phyloP scores from a whole-genome alignment of 2,797 vertebrate species.

The Tapirus indicus region DNA sequence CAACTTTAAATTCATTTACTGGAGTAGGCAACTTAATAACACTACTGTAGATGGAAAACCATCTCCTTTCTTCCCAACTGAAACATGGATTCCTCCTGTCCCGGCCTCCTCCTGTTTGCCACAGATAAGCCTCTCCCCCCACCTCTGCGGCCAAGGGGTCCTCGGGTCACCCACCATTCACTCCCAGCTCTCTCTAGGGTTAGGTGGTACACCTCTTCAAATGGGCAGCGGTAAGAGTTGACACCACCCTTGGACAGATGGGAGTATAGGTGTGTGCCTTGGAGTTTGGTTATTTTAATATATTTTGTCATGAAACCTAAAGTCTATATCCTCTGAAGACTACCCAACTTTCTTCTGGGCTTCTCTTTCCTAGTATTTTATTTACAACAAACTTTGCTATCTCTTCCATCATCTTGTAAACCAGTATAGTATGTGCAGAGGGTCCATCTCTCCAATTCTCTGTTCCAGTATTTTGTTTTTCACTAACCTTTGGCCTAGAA shows the following conservation, averaged over 20 bases:
- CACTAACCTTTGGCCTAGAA: conserved; percentile 74
- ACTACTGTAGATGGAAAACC: background rate
- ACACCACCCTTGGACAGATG: too few species aligned
- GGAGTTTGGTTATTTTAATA: background rate
- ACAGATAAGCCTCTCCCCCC: background rate
- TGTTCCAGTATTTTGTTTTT: conserved; percentile 78
- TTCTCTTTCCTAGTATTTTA: background rate
- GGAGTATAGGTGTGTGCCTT: background rate
- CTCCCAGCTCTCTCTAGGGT: background rate
- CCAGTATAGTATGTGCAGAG: conserved; percentile 87
- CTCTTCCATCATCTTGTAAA: conserved; percentile 93
- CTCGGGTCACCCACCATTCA: background rate
- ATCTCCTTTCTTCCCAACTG: background rate
- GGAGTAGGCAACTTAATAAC: background rate
- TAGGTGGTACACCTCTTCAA: accelerated
- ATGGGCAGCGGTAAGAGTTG: accelerated
- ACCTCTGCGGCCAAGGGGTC: background rate
- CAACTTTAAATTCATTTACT: background rate
- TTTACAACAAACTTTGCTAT: conserved; percentile 93
- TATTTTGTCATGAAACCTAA: background rate
- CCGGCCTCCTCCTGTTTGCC: background rate
- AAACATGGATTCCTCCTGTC: background rate
- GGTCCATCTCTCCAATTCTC: conserved; percentile 86
- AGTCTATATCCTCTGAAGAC: background rate
- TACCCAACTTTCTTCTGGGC: background rate